These are phyloP conservation scores for Cephus cinctus DNA, from an alignment of 1,140 invertebrate genomes.

Conservation along the genomic window DNA sequence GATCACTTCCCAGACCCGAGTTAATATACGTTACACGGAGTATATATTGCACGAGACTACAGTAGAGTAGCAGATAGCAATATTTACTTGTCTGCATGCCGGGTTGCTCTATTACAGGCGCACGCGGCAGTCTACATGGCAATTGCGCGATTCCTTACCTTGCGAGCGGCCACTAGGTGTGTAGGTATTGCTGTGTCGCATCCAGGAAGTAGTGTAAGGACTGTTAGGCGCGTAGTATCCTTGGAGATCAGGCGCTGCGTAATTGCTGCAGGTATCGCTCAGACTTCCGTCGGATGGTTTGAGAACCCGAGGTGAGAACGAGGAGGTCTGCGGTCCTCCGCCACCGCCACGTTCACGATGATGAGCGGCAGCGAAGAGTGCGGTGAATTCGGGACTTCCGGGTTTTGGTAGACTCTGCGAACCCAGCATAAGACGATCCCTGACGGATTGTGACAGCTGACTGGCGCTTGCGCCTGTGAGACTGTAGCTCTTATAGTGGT, in stretches of 20 bases:
- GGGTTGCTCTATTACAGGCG: too few species aligned
- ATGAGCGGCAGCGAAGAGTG: slow-evolving; percentile 56
- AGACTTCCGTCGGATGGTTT: slow-evolving; percentile 70
- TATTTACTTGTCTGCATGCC: too few species aligned
- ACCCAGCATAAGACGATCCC: slow-evolving; percentile 76
- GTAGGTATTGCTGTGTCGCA: slow-evolving; percentile 61
- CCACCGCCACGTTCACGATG: slow-evolving; percentile 42
- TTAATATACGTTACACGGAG: too few species aligned
- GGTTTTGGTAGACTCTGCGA: slow-evolving; percentile 79
- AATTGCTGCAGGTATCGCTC: slow-evolving; percentile 66
- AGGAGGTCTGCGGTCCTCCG: slow-evolving; percentile 48
- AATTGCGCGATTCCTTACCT: too few species aligned
- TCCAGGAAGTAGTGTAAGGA: slow-evolving; percentile 59
- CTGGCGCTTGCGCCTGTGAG: slow-evolving; percentile 77
- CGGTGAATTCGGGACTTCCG: slow-evolving; percentile 67
- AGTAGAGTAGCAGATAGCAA: too few species aligned
- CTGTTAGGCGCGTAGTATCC: slow-evolving; percentile 53
- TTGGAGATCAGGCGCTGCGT: slow-evolving; percentile 59
- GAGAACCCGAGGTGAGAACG: slow-evolving; percentile 47
- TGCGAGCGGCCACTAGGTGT: slow-evolving; percentile 54
- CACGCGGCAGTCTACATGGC: too few species aligned
- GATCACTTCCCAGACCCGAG: too few species aligned
- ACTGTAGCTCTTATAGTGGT: slow-evolving; percentile 75
- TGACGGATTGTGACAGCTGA: slow-evolving; percentile 79
- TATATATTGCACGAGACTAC: too few species aligned